Base-by-base conservation (phyloP, 1,140 invertebrate genomes). In the Drosophila nigrodunni region DNA sequence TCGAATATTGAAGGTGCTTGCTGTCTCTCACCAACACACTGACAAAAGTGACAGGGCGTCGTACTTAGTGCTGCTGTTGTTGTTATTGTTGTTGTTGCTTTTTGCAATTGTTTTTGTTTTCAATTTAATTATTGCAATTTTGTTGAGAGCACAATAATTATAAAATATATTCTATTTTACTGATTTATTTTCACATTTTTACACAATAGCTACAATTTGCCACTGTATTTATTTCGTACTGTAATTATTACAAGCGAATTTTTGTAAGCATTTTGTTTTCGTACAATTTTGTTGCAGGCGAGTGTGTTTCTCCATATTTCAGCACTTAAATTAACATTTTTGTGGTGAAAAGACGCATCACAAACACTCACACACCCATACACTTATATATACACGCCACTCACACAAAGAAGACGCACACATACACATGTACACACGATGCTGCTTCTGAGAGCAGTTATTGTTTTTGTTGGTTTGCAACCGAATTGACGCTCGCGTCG, bases 261-360 rank as follows among this genome's bases (percentile, higher is more conserved):
- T 25, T 60, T 47, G 21, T 47, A 10, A 49, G n/a, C 50, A 10
- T 11, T 49, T 46, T 65, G 43, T 65, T 49, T 13, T 57, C 57
- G 44, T 58, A 57, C 13, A 43, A 44, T 67, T 50, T 30, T 34
- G 13, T 41, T 25, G 15, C 52, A 43, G 43, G 39, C 15, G 58
- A 18, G 25, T 61, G 46, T 46, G 47, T 66, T 69, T 74, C 43
- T 67, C 62, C 68, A 44, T 11, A 64, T 75, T 62, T 75, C 62
- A 81, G 54, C 78, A 85, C 74, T 86, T 80, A 61, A 69, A 81
- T 81, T 81, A 86, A 78, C 66, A 85, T 86, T 86, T 86, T 86
- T 78, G 68, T 76, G 72, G 80, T 79, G 80, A 83, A 83, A 81
- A 82, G 62, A 47, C 62, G 39, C 62, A 50, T 47, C 55, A 25